phyloP scores from a whole-genome alignment of 2,113 vertebrate genomes.

The Hassar affinis region DNA sequence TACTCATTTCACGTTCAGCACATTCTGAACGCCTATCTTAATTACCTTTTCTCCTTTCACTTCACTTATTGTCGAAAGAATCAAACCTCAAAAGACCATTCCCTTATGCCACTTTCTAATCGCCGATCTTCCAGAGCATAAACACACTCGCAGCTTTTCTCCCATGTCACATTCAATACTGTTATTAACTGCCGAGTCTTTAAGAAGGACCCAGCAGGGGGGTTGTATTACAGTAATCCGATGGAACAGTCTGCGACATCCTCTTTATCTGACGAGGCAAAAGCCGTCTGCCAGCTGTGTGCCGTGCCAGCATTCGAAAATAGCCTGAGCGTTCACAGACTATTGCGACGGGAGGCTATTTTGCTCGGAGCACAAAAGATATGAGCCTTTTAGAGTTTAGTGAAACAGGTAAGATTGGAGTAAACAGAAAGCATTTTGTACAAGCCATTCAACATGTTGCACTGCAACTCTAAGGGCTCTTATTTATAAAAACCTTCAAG shows the following conservation, averaged over 20 bases:
- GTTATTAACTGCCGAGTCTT: conserved; percentile 18
- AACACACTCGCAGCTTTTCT: conserved; percentile 34
- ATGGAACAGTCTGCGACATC: conserved; percentile 28
- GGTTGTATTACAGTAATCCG: conserved; percentile 36
- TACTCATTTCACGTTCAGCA: background rate
- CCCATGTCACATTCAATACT: conserved; percentile 38
- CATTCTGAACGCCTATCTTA: background rate
- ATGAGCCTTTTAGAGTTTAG: background rate
- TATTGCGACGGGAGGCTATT: conserved; percentile 6
- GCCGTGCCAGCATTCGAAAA: conserved; percentile 21
- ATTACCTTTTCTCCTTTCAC: background rate
- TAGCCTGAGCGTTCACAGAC: conserved; percentile 8
- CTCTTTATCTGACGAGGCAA: conserved; percentile 28
- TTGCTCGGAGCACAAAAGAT: conserved; percentile 15
- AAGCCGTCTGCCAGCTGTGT: conserved; percentile 35
- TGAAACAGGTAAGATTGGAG: background rate
- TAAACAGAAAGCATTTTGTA: background rate
- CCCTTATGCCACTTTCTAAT: background rate
- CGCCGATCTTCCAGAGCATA: conserved; percentile 6
- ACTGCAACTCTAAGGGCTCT: too few relatives aligned
- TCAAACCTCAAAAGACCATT: background rate
- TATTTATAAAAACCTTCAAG: background rate
- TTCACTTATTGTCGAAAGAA: background rate
- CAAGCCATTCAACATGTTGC: background rate
- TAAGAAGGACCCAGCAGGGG: conserved; percentile 22